Evolutionary conservation across 2,113 vertebrate genomes (phyloP).

Genomic region (Bos javanicus): DNA sequence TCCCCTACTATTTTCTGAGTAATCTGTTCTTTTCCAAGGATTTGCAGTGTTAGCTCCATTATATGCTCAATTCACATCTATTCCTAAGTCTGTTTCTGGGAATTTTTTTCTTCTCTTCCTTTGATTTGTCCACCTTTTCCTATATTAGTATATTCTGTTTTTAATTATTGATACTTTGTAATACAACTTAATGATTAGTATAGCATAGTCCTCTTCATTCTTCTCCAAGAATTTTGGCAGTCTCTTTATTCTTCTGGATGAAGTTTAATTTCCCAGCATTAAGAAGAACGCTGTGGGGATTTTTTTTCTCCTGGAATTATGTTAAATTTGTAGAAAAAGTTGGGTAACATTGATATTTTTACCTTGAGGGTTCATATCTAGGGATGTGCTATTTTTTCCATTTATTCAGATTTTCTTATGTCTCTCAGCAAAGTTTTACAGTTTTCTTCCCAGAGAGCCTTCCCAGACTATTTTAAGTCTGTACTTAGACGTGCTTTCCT

Average conservation of each 20-base stretch:
- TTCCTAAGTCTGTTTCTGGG: neutral
- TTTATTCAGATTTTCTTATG: slow-evolving; percentile 13
- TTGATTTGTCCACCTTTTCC: neutral
- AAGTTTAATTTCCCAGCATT: slow-evolving; percentile 23
- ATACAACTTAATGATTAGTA: neutral
- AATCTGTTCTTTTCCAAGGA: neutral
- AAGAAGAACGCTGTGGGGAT: neutral
- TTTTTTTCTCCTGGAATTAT: neutral
- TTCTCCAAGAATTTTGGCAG: neutral
- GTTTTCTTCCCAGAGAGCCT: slow-evolving; percentile 28
- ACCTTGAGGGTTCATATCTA: slow-evolving; percentile 9
- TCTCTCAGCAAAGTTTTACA: slow-evolving; percentile 13
- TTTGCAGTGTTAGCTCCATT: neutral
- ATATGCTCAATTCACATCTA: neutral
- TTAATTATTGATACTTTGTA: slow-evolving; percentile 17
- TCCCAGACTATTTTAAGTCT: neutral
- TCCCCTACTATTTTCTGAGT: slow-evolving; percentile 18
- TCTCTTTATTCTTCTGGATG: slow-evolving; percentile 4
- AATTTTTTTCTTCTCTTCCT: neutral
- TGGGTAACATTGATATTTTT: slow-evolving; percentile 16
- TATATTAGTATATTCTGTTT: neutral
- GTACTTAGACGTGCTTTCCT: neutral
- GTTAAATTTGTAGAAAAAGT: slow-evolving; percentile 26
- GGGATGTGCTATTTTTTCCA: slow-evolving; percentile 28
- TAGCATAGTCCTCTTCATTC: neutral